These are phyloP conservation scores for Ichneumoninae sp. DNA, from an alignment of 2,888 invertebrate genomes.

Conservation along the genomic window DNA sequence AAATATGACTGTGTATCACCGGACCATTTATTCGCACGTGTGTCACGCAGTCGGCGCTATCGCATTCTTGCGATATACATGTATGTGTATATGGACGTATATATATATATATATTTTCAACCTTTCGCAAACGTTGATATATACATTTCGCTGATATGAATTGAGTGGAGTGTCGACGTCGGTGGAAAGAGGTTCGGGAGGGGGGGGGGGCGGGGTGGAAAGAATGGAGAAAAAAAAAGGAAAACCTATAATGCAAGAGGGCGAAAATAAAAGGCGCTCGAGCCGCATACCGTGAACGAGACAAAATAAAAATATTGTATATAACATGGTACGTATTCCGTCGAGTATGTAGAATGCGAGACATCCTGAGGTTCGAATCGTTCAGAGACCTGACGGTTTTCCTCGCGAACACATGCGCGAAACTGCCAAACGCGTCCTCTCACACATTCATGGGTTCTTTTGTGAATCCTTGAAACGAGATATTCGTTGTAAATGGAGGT, in stretches of 20 bases:
- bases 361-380: constrained; percentile 57
- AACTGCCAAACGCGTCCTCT: constrained; percentile 9
- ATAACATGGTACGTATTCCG: constrained; percentile 33
- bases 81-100: not conserved
- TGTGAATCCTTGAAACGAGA: constrained; percentile 70
- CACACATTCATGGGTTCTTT: constrained; percentile 44
- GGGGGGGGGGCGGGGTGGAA: not conserved
- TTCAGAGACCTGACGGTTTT: constrained; percentile 46
- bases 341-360: constrained; percentile 47
- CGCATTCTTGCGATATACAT: constrained; percentile 1
- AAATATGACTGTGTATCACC: constrained; percentile 61
- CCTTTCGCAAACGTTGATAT: constrained; percentile 38
- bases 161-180: constrained; percentile 25
- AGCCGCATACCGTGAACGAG: constrained; percentile 43
- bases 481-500: constrained; percentile 69
- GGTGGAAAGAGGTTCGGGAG: constrained; percentile 1
- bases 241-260: constrained; percentile 11
- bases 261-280: constrained; percentile 34
- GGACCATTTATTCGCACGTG: constrained; percentile 62
- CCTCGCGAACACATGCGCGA: constrained; percentile 30
- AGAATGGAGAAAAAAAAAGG: not conserved
- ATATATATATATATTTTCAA: constrained; percentile 24
- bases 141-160: constrained; percentile 35
- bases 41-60: constrained; percentile 34
- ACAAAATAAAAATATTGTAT: constrained; percentile 54